Base-by-base conservation (phyloP, 2,888 invertebrate species). In the Entomobrya proxima region DNA sequence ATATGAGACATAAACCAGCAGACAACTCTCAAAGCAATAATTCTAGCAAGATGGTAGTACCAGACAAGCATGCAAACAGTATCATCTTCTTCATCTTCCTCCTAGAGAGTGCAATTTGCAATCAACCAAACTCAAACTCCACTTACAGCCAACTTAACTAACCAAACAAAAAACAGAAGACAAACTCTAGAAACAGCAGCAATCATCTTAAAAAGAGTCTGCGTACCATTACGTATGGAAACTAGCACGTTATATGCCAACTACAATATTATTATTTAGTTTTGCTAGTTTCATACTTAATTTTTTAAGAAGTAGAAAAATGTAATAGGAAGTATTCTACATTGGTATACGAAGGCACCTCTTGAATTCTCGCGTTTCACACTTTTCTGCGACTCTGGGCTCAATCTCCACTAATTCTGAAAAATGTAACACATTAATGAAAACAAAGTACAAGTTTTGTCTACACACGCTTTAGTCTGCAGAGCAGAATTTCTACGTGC, bases 81-180 rank as follows among this genome's bases (percentile, higher is more conserved):
- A 64, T 78, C 64, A 64, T 64, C 58, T 67, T 67, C 67, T 67
- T 72, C 47, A 9, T n/a, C 4, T 55, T 27, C 55, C 15, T 15
- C 72, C n/a, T n/a, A n/a, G n/a, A n/a, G n/a, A n/a, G n/a, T n/a
- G 52, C 79, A 79, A 79, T 79, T 77, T 79, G 50, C 79, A 79
- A 79, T 79, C 79, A 79, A 78, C 77, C 72, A 72, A n/a, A n/a
- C 50, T 37, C 32, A 67, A 47, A n/a, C 61, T 55, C 18, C 61
- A 58, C 47, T 47, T 47, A 47, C 47, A 47, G 15, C 2, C 69
- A 47, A 47, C 47, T 47, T 47, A 30, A 72, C 47, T 44, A 72
- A 30, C 47, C 35, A 30, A 67, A 69, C 80, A 80, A 80, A 80
- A 80, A 81, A 44, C 50, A 72, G 81, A 58, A n/a, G n/a, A n/a